Evolutionary conservation across 2,888 invertebrate genomes (phyloP), one percentile per base, ranked within the genome.

Genomic region (Liodrosophila aerea): DNA sequence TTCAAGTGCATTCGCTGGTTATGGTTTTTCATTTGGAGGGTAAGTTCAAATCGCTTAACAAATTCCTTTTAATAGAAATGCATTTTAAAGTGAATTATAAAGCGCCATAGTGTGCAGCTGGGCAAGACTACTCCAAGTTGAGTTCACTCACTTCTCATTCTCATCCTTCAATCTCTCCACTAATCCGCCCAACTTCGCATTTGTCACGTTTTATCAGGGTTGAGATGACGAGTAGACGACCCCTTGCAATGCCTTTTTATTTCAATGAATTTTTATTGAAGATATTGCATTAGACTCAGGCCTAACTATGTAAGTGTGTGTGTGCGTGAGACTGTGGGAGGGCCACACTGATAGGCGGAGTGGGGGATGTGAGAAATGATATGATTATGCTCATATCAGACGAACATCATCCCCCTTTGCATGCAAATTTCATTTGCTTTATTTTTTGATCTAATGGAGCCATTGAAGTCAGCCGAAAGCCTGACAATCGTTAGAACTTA

Each of bases 181-280:
- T 76, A 74, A 76, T 76, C 74, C 67, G 57, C 56, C 53, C 41
- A 62, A 61, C 58, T 51, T 45, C 64, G 64, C 54, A 67, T 74
- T 76, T 72, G 76, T 76, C 76, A 76, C 76, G 76, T 74, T 65
- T 67, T 67, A 68, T 67, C 63, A 44, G 37, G 39, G 9, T 27
- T 4, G 44, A 9, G 58, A 4, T 4, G 51, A 13, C 57, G 57
- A 34, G 62, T 45, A 36, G 62, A 50, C 27, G 37, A 47, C 34
- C 63, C 44, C 58, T 36, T 37, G 49, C n/a, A 27, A 30, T 27
- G 44, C 8, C 37, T 39, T 45, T n/a, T 31, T 34, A 39, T 33
- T 31, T 36, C 44, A 53, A 46, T 60, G 61, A 52, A 39, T 61
- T 45, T 22, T 59, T 54, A 64, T 67, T 64, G 57, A 60, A 64